phyloP scores from a whole-genome alignment of 2,797 vertebrate species.

The Miichthys miiuy region DNA sequence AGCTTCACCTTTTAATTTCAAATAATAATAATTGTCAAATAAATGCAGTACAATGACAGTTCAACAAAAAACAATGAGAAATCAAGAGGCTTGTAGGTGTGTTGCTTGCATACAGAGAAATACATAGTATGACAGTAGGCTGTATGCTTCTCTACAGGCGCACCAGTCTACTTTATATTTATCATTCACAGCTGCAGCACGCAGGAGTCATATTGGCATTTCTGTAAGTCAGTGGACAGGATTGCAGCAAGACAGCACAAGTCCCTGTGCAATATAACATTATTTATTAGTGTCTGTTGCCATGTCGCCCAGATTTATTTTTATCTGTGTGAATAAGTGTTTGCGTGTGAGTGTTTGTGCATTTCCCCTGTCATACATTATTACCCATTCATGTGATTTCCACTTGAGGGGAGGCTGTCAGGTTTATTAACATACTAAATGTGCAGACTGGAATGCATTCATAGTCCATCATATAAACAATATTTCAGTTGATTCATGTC shows the following conservation, averaged over 20 bases:
- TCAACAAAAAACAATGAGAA: not conserved
- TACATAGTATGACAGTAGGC: not conserved
- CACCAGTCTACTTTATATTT: not conserved
- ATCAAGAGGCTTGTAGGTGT: no score
- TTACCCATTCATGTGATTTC: constrained; percentile 47
- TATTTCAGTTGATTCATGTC: not conserved
- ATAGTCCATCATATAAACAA: not conserved
- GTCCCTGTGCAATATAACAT: constrained; percentile 37
- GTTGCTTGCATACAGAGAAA: not conserved
- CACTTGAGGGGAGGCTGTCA: constrained; percentile 43
- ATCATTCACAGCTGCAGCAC: not conserved
- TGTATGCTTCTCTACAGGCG: not conserved
- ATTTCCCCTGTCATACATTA: constrained; percentile 21
- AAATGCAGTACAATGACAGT: not conserved
- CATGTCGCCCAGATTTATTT: constrained; percentile 61
- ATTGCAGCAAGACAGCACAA: constrained; percentile 3
- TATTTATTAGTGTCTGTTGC: constrained; percentile 51
- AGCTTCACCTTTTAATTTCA: not conserved
- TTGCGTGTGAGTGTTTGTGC: not conserved
- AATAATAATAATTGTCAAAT: not conserved
- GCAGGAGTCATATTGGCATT: constrained; percentile 11
- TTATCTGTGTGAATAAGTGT: constrained; percentile 28
- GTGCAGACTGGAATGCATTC: constrained; percentile 20
- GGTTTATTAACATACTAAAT: constrained; percentile 36
- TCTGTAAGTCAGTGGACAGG: constrained; percentile 23